Base-by-base conservation (phyloP, 92 coral and sea anemone species). In the Phenganax marumi region DNA sequence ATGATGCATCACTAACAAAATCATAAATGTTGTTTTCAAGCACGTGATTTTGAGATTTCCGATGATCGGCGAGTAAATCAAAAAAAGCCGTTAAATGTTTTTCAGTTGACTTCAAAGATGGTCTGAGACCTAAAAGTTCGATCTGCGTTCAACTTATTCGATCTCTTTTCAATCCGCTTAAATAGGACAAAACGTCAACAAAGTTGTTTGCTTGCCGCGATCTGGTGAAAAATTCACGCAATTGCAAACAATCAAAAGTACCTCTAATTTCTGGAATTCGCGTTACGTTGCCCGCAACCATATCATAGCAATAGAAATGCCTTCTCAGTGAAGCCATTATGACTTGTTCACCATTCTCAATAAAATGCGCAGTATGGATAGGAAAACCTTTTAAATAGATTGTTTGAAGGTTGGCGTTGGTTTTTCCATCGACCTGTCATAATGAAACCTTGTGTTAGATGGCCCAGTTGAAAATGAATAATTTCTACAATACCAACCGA, bases 261-360 rank as follows among this genome's bases (percentile, higher is more conserved):
- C 99, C 99, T 91, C 96, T 85, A n/a, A 96, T 91, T 49, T 85
- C 89, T 53, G 99, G 97, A 57, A 96, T 91, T 83, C 86, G 89
- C 23, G 81, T 91, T 13, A 96, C 89, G n/a, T 84, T 85, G 72
- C 99, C 99, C 22, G 90, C 89, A 63, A 91, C 89, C 99, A 96
- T 89, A 76, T 96, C 99, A 86, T 96, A 96, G 18, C 91, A 93
- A 82, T 92, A 89, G 83, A 96, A 92, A 66, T 49, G 86, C n/a
- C 72, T 84, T 52, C 93, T 87, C 81, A 89, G 86, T 18, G 99
- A 92, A 10, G 99, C 88, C 88, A 96, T 83, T 50, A 96, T 84
- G 10, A 96, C 97, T 87, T 96, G 99, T 61, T 92, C 91, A 0
- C 97, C 99, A 89, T 91, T 91, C 49, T 90, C 85, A 75, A 87